These are phyloP conservation scores for Notarius quadriscutis DNA, from an alignment of 2,113 vertebrate genomes.

Conservation along the genomic window DNA sequence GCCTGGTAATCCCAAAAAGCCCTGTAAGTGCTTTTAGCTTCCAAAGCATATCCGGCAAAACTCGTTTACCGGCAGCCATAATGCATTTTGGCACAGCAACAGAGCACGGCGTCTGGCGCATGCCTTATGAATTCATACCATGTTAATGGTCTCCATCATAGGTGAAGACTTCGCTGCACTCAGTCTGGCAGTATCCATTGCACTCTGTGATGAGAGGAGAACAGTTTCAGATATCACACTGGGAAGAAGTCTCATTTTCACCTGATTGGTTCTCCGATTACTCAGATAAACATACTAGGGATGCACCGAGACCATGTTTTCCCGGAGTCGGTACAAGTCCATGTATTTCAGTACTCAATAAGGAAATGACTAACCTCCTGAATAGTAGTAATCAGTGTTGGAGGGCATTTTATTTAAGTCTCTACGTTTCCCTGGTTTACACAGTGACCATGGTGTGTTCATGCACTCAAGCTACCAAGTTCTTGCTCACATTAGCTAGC, in stretches of 20 bases:
- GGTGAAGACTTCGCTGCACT: conserved; percentile 96
- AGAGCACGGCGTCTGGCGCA: background rate
- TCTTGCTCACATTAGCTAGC: background rate
- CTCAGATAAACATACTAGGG: background rate
- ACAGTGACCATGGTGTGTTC: background rate
- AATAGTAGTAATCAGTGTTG: background rate
- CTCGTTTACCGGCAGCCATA: conserved; percentile 7
- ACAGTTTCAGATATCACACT: background rate
- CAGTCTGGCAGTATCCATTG: conserved; percentile 94
- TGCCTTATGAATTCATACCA: conserved; percentile 73
- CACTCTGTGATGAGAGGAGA: conserved; percentile 71
- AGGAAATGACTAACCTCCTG: background rate
- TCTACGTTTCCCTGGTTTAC: background rate
- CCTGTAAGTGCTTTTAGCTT: conserved; percentile 11
- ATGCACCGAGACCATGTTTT: background rate
- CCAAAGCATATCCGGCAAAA: conserved; percentile 11
- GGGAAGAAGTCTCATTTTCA: background rate
- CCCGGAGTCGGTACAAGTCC: background rate
- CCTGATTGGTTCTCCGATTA: background rate
- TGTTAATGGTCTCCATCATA: conserved; percentile 99
- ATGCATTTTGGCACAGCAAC: conserved; percentile 11
- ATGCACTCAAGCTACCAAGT: background rate
- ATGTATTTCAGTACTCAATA: background rate
- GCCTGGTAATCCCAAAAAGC: background rate
- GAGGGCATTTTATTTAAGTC: background rate